A percentile compares a stretch with the other conserved stretches of the same genome.
Evolutionary conservation across 2,888 invertebrate species (phyloP).

Genomic region (Thysanoteuthis rhombus): DNA sequence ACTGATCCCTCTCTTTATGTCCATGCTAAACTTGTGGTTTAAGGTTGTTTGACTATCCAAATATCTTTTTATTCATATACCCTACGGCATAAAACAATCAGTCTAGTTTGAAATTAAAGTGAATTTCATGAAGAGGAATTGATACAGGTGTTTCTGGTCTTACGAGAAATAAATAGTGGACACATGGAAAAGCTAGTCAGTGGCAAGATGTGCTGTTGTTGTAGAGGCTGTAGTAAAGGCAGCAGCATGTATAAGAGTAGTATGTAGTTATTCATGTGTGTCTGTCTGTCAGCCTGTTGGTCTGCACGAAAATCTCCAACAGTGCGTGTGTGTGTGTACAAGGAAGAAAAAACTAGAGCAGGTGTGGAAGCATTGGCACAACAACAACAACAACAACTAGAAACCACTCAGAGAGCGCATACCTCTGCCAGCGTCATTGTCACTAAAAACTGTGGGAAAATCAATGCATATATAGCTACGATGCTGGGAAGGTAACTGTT

Average conservation of each 20-base stretch:
- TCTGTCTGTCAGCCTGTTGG: no score
- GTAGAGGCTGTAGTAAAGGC: neutral
- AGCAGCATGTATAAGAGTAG: neutral
- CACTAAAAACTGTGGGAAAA: no score
- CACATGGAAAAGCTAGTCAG: neutral
- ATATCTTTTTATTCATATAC: neutral
- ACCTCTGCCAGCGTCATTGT: no score
- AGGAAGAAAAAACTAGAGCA: neutral
- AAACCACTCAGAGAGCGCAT: no score
- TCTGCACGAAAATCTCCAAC: no score
- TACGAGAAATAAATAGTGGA: neutral
- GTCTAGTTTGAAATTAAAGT: neutral
- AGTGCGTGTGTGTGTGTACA: constrained; percentile 24
- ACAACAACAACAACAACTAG: neutral
- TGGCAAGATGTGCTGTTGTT: neutral
- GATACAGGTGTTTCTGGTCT: neutral
- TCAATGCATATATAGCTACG: no score
- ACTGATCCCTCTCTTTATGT: no score
- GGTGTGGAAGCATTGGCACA: neutral
- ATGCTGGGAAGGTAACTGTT: no score
- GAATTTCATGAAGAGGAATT: neutral
- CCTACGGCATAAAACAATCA: neutral
- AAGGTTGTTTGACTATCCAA: no score
- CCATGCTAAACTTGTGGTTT: no score
- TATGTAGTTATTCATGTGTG: no score